Evolutionary conservation across 1,140 invertebrate species (phyloP), one percentile per base, ranked within the genome.

Genomic region (Temnothorax curvispinosus): DNA sequence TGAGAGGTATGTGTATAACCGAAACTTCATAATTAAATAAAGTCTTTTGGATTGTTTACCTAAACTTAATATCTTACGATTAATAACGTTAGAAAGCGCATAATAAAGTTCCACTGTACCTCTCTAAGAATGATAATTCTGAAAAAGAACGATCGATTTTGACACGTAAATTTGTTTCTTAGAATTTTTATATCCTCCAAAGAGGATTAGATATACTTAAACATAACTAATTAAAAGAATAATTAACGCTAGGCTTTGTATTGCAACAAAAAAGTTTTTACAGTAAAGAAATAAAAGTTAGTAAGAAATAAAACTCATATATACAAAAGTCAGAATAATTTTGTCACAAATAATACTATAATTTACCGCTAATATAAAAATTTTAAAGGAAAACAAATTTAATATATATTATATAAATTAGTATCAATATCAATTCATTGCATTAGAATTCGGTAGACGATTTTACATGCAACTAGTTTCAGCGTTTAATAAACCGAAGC

Each of bases 351-450:
- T 44, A 56, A 81, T 47, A 21, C 6, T 62, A 32, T 52, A 27
- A 71, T 54, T 27, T 71, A 21, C 1, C 8, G 1, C 18, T 35
- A n/a, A 54, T 50, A 67, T 27, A 52, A 65, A 21, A 65, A 58
- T 35, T 52, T 54, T 75, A 77, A 77, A 47, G 27, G 44, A 27
- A 56, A 52, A 52, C 5, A 64, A 77, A 47, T 58, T n/a, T 32
- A 11, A 69, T 27, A 69, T 27, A 69, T 15, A 32, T 65, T 38
- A 13, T 21, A 41, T 64, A 38, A 52, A 69, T 52, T 38, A 81
- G 27, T 27, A 35, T 8, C 13, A 27, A 41, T 9, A 38, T 18
- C 32, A 71, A 81, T 52, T 81, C 47, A 9, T 32, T 56, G 50
- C n/a, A 9, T 71, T 32, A 15, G 15, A 71, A 44, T 38, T 47